A percentile compares a stretch with the other conserved stretches of the same genome.
phyloP scores from a whole-genome alignment of 2,797 vertebrate species.

The Brachyrhaphis roseni region DNA sequence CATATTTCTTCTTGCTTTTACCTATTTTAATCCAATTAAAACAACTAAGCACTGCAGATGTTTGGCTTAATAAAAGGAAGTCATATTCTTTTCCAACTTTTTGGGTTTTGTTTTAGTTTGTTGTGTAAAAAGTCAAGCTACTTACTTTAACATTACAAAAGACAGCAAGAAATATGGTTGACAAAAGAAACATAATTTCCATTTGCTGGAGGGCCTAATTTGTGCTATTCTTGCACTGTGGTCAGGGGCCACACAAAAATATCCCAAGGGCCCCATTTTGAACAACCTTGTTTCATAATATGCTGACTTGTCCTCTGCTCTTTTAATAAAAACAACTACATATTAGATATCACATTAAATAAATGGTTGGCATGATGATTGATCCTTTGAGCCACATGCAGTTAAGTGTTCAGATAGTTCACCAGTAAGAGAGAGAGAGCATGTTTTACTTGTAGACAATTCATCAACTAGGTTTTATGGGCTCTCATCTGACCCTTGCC shows the following conservation, averaged over 20 bases:
- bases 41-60: background rate
- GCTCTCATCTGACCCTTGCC: constrained; percentile 32
- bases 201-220: background rate
- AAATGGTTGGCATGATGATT: background rate
- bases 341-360: background rate
- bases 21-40: background rate
- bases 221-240: background rate
- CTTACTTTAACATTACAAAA: background rate
- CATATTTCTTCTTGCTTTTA: no score
- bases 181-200: background rate
- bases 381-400: background rate
- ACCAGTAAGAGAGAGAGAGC: background rate
- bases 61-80: background rate
- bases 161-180: background rate
- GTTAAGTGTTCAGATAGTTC: background rate
- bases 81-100: background rate
- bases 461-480: constrained; percentile 23
- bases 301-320: background rate
- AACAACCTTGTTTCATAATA: background rate
- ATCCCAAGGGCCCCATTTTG: background rate
- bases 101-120: background rate
- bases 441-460: constrained; percentile 11
- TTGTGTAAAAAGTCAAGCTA: background rate
- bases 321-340: background rate
- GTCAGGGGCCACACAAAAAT: background rate